Conservation (phyloP, 2,888 invertebrate species). For the Coelopa pilipes region DNA sequence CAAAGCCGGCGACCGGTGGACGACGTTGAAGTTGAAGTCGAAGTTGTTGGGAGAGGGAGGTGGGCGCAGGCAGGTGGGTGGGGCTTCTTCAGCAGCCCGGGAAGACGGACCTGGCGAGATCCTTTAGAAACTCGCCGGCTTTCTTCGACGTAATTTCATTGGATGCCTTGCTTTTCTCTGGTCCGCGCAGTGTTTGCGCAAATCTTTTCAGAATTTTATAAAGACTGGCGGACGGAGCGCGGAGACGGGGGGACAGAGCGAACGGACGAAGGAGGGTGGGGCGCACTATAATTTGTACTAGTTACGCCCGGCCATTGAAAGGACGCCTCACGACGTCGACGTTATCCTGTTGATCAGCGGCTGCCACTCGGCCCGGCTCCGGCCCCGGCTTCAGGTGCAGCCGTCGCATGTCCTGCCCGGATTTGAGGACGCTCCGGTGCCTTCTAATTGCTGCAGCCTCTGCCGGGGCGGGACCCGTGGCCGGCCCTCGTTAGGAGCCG, state of each 20-base stretch:
- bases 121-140: too few species aligned
- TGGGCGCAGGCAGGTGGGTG: too few species aligned
- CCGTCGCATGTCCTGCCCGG: neutral
- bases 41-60: too few species aligned
- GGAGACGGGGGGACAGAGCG: too few species aligned
- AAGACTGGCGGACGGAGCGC: neutral
- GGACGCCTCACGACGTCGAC: neutral
- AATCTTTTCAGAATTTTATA: constrained; percentile 22
- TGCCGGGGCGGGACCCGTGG: constrained; percentile 13
- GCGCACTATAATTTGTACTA: constrained; percentile 16
- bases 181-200: neutral
- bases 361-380: neutral
- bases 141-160: neutral
- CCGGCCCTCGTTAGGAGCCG: neutral
- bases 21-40: too few species aligned
- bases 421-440: neutral
- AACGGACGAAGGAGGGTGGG: neutral
- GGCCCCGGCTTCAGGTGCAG: neutral
- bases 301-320: constrained; percentile 11
- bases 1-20: neutral
- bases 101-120: too few species aligned
- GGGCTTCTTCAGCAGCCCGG: too few species aligned
- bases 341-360: constrained; percentile 26
- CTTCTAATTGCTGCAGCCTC: constrained; percentile 34
- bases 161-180: neutral